Evolutionary conservation across 1,140 invertebrate species (phyloP).

Genomic region (Procambarus virginalis): DNA sequence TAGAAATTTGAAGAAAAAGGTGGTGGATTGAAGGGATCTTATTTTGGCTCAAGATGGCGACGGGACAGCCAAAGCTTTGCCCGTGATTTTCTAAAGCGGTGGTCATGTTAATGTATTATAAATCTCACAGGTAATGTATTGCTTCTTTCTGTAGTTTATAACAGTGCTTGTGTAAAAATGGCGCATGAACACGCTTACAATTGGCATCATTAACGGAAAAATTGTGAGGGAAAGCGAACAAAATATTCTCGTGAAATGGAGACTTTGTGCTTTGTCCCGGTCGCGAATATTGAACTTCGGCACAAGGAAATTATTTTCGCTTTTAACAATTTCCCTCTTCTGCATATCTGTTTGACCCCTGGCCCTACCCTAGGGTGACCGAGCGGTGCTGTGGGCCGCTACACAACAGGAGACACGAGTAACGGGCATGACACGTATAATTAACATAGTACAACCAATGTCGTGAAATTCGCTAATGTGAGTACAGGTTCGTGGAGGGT

Average conservation of each 20-base stretch:
- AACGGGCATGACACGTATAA: not conserved
- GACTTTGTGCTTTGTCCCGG: slow-evolving; percentile 32
- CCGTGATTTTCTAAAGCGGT: slow-evolving; percentile 39
- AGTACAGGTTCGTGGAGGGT: slow-evolving; percentile 50
- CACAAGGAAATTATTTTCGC: slow-evolving; percentile 57
- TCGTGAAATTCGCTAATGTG: slow-evolving; percentile 60
- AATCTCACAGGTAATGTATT: not conserved
- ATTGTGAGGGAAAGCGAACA: slow-evolving; percentile 28
- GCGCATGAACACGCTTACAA: not conserved
- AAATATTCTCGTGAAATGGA: slow-evolving; percentile 67
- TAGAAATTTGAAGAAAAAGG: not conserved
- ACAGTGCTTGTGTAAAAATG: not conserved
- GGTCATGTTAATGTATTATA: not conserved
- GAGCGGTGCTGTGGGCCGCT: not conserved
- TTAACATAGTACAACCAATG: slow-evolving; percentile 14
- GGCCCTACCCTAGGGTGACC: not conserved
- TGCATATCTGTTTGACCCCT: not conserved
- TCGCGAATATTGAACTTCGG: slow-evolving; percentile 59
- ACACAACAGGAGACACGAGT: not conserved
- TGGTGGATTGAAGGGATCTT: slow-evolving; percentile 55
- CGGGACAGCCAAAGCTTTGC: slow-evolving; percentile 33
- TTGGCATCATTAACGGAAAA: not conserved
- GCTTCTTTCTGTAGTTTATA: not conserved
- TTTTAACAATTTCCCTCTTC: not conserved
- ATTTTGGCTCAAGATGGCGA: slow-evolving; percentile 64